Evolutionary conservation across 30 jellyfish, hydroid and myxozoan genomes (phyloP).

Genomic region (Nemopilema nomurai): DNA sequence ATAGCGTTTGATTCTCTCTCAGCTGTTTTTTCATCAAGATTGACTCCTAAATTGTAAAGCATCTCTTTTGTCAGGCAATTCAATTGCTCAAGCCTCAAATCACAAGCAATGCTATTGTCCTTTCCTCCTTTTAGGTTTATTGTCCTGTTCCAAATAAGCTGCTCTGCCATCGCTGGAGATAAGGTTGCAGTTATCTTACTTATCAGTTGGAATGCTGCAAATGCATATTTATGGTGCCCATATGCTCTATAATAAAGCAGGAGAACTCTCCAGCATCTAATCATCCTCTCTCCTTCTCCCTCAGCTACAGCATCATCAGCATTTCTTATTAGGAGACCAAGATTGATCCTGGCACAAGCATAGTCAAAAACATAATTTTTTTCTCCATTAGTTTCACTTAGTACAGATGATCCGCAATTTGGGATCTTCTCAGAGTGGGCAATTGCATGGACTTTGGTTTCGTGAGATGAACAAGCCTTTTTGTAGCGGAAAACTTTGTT

Average conservation of each 20-base stretch:
- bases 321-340: slow-evolving; percentile 7
- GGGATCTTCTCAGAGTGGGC: neutral
- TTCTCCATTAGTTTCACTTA: neutral
- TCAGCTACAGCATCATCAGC: slow-evolving; percentile 30
- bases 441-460: neutral
- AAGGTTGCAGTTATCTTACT: neutral
- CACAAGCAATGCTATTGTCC: slow-evolving; percentile 24
- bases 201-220: slow-evolving; percentile 2
- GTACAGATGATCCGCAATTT: neutral
- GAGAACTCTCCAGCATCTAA: slow-evolving; percentile 14
- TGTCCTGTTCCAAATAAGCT: slow-evolving; percentile 16
- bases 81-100: slow-evolving; percentile 23
- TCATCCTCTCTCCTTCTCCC: slow-evolving; percentile 21
- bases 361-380: neutral
- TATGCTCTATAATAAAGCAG: slow-evolving; percentile 8
- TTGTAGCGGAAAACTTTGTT: too few relatives aligned
- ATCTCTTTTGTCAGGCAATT: slow-evolving; percentile 16
- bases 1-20: slow-evolving; percentile 16
- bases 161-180: slow-evolving; percentile 22
- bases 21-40: slow-evolving; percentile 15
- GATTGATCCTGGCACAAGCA: neutral
- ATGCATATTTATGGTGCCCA: slow-evolving; percentile 26
- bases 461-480: too few relatives aligned
- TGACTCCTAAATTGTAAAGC: slow-evolving; percentile 13
- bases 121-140: slow-evolving; percentile 22